A percentile compares a stretch with the other conserved stretches of the same genome.
Conservation (phyloP, 2,113 vertebrate genomes). For the Elaphurus davidianus region DNA sequence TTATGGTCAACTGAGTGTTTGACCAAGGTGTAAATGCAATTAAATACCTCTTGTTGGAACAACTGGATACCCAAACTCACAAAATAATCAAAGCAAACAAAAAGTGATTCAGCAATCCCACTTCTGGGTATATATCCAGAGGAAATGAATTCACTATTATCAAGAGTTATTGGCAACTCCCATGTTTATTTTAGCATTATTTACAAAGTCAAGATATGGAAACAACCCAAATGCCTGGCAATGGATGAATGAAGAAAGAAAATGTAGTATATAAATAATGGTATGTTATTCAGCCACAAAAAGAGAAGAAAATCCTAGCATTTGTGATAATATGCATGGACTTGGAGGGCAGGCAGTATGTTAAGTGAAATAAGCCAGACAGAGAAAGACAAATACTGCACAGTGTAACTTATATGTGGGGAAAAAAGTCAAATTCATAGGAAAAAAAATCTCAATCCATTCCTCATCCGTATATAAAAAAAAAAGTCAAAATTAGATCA, state of each 20-base stretch:
- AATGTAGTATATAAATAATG: not conserved
- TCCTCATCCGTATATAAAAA: not conserved
- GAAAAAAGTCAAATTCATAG: not conserved
- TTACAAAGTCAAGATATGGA: not conserved
- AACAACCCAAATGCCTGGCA: not conserved
- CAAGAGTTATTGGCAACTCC: not conserved
- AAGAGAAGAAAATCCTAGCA: not conserved
- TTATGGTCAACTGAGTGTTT: not conserved
- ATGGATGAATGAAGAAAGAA: not conserved
- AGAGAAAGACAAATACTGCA: not conserved
- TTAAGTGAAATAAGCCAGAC: not conserved
- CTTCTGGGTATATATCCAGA: not conserved
- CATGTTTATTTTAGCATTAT: not conserved
- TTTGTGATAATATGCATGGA: not conserved
- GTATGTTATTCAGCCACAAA: not conserved
- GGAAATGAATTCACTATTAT: not conserved
- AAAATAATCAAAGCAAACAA: not conserved
- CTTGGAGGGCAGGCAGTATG: not conserved
- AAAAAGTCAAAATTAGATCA: not conserved
- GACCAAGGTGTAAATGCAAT: not conserved
- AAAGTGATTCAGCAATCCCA: not conserved
- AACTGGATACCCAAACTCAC: not conserved
- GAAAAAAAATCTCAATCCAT: not conserved
- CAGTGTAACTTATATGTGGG: not conserved
- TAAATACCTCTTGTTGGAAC: not conserved